phyloP scores from a whole-genome alignment of 2,797 vertebrate species.

The Melanotaenia parkinsoni region DNA sequence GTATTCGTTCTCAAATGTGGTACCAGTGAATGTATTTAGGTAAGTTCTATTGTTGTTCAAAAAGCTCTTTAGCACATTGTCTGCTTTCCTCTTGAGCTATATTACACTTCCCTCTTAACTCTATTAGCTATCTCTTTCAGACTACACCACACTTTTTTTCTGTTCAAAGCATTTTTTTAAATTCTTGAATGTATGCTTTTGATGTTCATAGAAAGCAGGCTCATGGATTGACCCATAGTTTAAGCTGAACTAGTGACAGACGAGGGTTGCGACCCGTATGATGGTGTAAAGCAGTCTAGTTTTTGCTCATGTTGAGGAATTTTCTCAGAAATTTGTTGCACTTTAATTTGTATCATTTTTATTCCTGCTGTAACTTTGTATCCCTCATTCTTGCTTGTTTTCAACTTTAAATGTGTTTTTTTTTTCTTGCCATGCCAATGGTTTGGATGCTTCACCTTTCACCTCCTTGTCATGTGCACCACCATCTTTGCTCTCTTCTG shows the following conservation, averaged over 20 bases:
- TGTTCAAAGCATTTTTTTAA: constrained; percentile 2
- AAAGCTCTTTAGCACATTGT: constrained; percentile 6
- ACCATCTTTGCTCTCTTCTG: constrained; percentile 52
- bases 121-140: constrained; percentile 15
- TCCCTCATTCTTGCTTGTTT: constrained; percentile 35
- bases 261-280: not conserved
- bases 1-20: constrained; percentile 1
- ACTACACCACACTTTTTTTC: not conserved
- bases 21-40: constrained; percentile 9
- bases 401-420: constrained; percentile 34
- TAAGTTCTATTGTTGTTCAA: constrained; percentile 2
- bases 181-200: constrained; percentile 17
- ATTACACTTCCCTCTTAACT: constrained; percentile 25
- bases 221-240: constrained; percentile 24
- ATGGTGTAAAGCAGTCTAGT: constrained; percentile 21
- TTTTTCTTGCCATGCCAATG: constrained; percentile 48
- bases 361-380: constrained; percentile 65
- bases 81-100: constrained; percentile 24
- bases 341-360: constrained; percentile 51
- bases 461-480: constrained; percentile 55
- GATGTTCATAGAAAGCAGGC: constrained; percentile 2
- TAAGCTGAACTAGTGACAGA: not conserved
- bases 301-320: constrained; percentile 29
- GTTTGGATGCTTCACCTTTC: constrained; percentile 71
- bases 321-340: constrained; percentile 24